Conservation (phyloP, 2,888 invertebrate genomes). For the Stenodera caucasica region DNA sequence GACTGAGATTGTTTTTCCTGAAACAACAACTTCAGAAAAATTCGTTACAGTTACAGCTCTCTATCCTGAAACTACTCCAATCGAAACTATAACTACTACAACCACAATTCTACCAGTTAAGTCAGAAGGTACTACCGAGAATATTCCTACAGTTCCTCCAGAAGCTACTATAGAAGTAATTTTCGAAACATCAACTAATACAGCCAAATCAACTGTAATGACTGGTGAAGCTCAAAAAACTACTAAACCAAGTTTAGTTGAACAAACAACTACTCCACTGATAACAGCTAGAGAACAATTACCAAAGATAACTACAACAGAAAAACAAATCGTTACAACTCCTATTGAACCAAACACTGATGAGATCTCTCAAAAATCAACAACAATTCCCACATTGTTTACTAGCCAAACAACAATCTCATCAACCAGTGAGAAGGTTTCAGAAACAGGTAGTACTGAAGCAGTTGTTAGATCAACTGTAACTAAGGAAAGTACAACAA, state of each 20-base stretch:
- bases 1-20: slow-evolving; percentile 35
- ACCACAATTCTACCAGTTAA: slow-evolving; percentile 8
- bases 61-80: slow-evolving; percentile 27
- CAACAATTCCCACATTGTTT: not conserved
- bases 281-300: not conserved
- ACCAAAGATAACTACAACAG: not conserved
- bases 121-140: slow-evolving; percentile 2
- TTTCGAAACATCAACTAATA: not conserved
- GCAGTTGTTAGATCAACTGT: not conserved
- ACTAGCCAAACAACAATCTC: not conserved
- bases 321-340: too few species aligned
- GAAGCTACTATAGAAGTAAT: slow-evolving; percentile 3
- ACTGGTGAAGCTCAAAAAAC: slow-evolving; percentile 8
- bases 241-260: not conserved
- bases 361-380: not conserved
- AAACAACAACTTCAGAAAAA: slow-evolving; percentile 35
- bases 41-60: slow-evolving; percentile 37
- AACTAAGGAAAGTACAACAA: not conserved
- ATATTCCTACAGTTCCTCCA: not conserved
- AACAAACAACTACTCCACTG: not conserved
- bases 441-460: not conserved
- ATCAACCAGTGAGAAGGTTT: not conserved
- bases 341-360: too few species aligned
- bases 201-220: not conserved
- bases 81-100: not conserved